Conservation (phyloP, 2,888 invertebrate species). For the Bugulina stolonifera region DNA sequence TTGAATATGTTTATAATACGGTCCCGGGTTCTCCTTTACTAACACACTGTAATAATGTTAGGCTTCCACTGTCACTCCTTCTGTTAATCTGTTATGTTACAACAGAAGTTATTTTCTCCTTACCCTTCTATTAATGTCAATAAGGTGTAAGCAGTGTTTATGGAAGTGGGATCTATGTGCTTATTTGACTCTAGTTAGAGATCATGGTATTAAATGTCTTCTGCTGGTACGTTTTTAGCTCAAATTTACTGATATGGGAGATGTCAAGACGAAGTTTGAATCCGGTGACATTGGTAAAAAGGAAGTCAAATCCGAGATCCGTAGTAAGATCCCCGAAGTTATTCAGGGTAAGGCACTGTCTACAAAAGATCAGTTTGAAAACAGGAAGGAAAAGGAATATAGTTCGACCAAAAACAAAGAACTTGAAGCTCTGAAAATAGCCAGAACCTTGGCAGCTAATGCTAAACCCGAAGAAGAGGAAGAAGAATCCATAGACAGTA, state of each 20-base stretch:
- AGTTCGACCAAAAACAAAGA: background rate
- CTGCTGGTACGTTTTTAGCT: background rate
- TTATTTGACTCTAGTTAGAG: too few species aligned
- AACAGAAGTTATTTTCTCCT: too few species aligned
- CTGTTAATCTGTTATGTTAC: too few species aligned
- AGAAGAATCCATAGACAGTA: background rate
- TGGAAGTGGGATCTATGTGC: too few species aligned
- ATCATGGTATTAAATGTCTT: too few species aligned
- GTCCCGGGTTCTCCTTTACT: too few species aligned
- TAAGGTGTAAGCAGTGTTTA: too few species aligned
- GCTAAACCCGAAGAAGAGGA: background rate
- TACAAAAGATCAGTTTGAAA: conserved; percentile 2
- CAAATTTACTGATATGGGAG: conserved; percentile 1
- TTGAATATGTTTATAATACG: too few species aligned
- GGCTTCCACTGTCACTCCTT: too few species aligned
- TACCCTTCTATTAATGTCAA: too few species aligned
- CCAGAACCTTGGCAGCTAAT: background rate
- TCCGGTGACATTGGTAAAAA: background rate
- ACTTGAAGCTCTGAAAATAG: background rate
- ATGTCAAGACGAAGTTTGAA: conserved; percentile 11
- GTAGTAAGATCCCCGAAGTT: background rate
- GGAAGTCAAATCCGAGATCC: background rate
- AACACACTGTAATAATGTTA: too few species aligned
- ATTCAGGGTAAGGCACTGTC: background rate
- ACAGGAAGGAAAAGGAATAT: background rate